Conservation (phyloP, 1,140 invertebrate genomes). For the Drosophila navojoa region DNA sequence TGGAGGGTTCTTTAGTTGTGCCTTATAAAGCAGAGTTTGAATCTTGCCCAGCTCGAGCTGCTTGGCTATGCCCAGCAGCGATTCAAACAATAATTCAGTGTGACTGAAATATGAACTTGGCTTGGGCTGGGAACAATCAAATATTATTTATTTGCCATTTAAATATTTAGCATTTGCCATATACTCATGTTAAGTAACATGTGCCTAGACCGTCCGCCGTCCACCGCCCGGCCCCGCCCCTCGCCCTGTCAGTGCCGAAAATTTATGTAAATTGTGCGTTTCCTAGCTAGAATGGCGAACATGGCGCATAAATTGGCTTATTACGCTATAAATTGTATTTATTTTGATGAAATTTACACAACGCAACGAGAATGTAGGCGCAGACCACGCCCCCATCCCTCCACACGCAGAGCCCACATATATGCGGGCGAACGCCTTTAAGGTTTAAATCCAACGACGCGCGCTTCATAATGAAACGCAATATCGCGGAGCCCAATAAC, state of each 20-base stretch:
- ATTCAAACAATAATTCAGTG: conserved; percentile 64
- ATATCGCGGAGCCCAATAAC: conserved; percentile 53
- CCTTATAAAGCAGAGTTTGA: not conserved
- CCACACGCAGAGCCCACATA: not conserved
- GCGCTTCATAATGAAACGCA: conserved; percentile 66
- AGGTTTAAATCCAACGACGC: conserved; percentile 54
- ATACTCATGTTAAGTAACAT: conserved; percentile 46
- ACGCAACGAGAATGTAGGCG: conserved; percentile 37
- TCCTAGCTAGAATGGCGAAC: conserved; percentile 49
- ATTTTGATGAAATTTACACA: conserved; percentile 81
- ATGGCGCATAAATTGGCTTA: conserved; percentile 79
- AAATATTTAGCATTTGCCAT: conserved; percentile 69
- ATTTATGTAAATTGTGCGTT: conserved; percentile 78
- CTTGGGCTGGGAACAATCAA: conserved; percentile 59
- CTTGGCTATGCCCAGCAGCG: conserved; percentile 54
- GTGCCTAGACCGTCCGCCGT: conserved; percentile 3
- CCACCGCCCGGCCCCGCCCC: conserved; percentile 18
- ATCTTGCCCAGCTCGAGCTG: not conserved
- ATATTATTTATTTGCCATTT: conserved; percentile 81
- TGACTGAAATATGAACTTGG: conserved; percentile 41
- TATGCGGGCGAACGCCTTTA: conserved; percentile 35
- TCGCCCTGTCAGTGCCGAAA: conserved; percentile 33
- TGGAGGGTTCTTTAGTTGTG: not conserved
- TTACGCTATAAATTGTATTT: conserved; percentile 81
- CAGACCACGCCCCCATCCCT: not conserved